These are phyloP conservation scores for Rhabditophanes sp. DNA, from an alignment of 2,888 invertebrate species.

Conservation along the genomic window DNA sequence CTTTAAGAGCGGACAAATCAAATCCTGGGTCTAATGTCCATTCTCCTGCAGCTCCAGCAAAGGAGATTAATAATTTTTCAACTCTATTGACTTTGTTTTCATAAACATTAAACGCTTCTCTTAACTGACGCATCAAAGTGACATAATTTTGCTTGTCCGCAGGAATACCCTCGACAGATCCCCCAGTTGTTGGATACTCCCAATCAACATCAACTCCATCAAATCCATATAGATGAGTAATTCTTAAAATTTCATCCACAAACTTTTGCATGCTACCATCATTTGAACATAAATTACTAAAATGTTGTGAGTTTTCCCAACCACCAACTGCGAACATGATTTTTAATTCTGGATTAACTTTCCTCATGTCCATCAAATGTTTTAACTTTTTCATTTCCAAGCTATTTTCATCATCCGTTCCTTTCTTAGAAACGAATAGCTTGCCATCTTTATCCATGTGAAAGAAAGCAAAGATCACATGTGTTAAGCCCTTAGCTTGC, in stretches of 20 bases:
- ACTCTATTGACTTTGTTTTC: conserved; percentile 9
- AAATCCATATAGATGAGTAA: conserved; percentile 26
- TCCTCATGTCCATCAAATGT: conserved; percentile 14
- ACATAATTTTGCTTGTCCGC: conserved; percentile 36
- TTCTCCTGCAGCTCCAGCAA: conserved; percentile 42
- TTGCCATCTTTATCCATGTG: conserved; percentile 28
- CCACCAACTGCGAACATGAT: conserved; percentile 39
- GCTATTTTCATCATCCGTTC: too few relatives aligned
- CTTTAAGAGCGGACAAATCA: conserved; percentile 30
- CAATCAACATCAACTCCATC: conserved; percentile 43
- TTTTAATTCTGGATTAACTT: conserved; percentile 26
- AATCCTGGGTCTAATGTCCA: conserved; percentile 43
- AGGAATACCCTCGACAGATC: conserved; percentile 25
- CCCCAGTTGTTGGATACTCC: conserved; percentile 42
- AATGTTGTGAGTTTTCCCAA: conserved; percentile 40
- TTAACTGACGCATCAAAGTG: conserved; percentile 30
- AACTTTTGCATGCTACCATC: conserved; percentile 18
- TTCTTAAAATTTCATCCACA: conserved; percentile 19
- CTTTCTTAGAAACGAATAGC: conserved; percentile 19
- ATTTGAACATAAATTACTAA: conserved; percentile 24
- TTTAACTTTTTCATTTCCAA: conserved; percentile 9
- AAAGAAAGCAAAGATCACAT: conserved; percentile 40
- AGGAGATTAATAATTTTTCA: conserved; percentile 23
- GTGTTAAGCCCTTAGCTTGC: conserved; percentile 32
- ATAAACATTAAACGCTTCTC: conserved; percentile 20